Evolutionary conservation across 1,140 invertebrate genomes (phyloP).

Genomic region (Thalassaphorura encarpata): DNA sequence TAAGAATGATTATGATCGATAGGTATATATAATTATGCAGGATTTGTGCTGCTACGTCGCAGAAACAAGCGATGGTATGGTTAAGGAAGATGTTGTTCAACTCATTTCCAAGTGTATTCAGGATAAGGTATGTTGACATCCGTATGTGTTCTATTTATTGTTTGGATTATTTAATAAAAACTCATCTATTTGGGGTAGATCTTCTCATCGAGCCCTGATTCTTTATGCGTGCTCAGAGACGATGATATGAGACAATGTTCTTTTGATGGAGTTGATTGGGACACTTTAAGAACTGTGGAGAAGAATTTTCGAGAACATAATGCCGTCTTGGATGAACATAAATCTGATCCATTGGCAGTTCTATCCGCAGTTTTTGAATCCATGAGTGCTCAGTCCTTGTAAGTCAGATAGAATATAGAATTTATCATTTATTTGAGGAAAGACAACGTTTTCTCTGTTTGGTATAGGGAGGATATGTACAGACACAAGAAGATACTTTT

Average conservation of each 20-base stretch:
- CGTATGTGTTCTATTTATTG: not conserved
- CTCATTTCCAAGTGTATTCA: conserved; percentile 14
- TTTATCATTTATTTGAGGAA: not conserved
- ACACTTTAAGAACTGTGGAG: not conserved
- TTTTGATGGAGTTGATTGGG: conserved; percentile 7
- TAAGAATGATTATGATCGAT: too few species aligned
- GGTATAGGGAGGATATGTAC: conserved; percentile 13
- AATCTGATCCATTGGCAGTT: not conserved
- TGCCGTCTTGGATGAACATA: not conserved
- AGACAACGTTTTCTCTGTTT: not conserved
- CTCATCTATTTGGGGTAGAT: conserved; percentile 12
- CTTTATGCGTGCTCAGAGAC: conserved; percentile 5
- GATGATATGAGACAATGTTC: not conserved
- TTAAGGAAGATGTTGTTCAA: not conserved
- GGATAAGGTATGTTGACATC: conserved; percentile 14
- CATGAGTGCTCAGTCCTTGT: not conserved
- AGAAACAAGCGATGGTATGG: too few species aligned
- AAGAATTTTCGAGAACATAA: not conserved
- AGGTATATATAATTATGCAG: too few species aligned
- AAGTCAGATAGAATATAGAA: not conserved
- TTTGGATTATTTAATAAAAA: not conserved
- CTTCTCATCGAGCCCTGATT: conserved; percentile 15
- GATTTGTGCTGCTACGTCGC: too few species aligned
- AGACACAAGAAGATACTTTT: conserved; percentile 10
- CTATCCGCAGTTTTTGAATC: not conserved